A percentile compares a stretch with the other conserved stretches of the same genome.
Evolutionary conservation across 2,888 invertebrate species (phyloP).

Genomic region (Dioctria rufipes): DNA sequence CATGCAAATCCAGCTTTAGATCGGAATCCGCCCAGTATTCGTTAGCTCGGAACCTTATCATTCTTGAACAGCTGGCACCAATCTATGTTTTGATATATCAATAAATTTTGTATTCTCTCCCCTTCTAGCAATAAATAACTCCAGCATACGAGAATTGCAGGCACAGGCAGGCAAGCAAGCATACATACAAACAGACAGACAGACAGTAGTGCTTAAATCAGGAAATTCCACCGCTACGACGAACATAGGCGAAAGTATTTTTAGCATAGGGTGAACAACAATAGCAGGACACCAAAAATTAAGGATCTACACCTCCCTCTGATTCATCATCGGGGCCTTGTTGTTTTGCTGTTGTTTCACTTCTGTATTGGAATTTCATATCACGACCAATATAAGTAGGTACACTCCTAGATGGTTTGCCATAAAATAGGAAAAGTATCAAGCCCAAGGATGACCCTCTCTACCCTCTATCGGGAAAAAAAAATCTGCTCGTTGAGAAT

Average conservation of each 20-base stretch:
- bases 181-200: neutral
- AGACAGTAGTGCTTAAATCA: conserved; percentile 9
- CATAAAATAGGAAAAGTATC: conserved; percentile 14
- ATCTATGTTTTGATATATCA: conserved; percentile 62
- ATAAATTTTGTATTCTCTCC: conserved; percentile 61
- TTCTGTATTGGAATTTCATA: conserved; percentile 39
- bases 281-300: conserved; percentile 45
- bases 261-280: conserved; percentile 9
- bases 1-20: conserved; percentile 39
- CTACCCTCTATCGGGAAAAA: neutral
- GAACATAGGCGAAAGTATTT: neutral
- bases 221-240: conserved; percentile 5
- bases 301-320: conserved; percentile 20
- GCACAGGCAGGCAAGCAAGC: neutral
- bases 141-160: conserved; percentile 35
- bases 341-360: conserved; percentile 11
- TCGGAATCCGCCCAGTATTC: conserved; percentile 13
- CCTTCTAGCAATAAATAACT: conserved; percentile 61
- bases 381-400: conserved; percentile 44
- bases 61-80: conserved; percentile 62
- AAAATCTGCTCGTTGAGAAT: no score
- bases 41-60: conserved; percentile 59
- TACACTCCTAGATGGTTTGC: neutral
- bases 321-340: neutral
- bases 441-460: conserved; percentile 27